Evolutionary conservation across 2,797 vertebrate genomes (phyloP).

Genomic region (Mus spretus): DNA sequence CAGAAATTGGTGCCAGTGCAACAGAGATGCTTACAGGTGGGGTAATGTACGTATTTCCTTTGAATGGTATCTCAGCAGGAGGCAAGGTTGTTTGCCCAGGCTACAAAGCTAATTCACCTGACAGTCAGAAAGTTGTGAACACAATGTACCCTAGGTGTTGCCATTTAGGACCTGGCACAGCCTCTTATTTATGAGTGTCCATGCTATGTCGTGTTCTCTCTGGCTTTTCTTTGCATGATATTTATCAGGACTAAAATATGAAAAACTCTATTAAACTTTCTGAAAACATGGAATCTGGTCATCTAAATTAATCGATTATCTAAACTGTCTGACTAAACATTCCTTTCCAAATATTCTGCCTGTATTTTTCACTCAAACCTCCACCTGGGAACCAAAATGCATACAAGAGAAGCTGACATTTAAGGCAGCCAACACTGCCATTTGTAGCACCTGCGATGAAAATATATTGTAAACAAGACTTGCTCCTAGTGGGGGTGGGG

Average conservation of each 20-base stretch:
- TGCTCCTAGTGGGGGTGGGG: not conserved
- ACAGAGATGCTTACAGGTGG: not conserved
- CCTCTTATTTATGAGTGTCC: not conserved
- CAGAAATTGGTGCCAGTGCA: fast-evolving
- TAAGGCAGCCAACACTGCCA: not conserved
- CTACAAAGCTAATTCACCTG: not conserved
- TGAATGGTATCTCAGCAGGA: not conserved
- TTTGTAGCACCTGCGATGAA: not conserved
- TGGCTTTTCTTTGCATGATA: not conserved
- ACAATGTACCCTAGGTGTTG: not conserved
- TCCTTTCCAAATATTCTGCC: not conserved
- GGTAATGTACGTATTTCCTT: not conserved
- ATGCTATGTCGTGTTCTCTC: not conserved
- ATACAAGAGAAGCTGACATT: not conserved
- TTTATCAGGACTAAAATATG: slow-evolving; percentile 24
- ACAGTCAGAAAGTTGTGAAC: not conserved
- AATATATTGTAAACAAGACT: not conserved
- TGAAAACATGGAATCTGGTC: not conserved
- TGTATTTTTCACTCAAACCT: not conserved
- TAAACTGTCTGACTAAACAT: not conserved
- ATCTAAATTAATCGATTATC: not conserved
- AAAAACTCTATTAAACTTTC: not conserved
- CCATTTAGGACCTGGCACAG: not conserved
- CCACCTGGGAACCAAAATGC: not conserved
- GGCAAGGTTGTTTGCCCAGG: not conserved